phyloP scores from a whole-genome alignment of 2,888 invertebrate species.

The Lissonota sp. region DNA sequence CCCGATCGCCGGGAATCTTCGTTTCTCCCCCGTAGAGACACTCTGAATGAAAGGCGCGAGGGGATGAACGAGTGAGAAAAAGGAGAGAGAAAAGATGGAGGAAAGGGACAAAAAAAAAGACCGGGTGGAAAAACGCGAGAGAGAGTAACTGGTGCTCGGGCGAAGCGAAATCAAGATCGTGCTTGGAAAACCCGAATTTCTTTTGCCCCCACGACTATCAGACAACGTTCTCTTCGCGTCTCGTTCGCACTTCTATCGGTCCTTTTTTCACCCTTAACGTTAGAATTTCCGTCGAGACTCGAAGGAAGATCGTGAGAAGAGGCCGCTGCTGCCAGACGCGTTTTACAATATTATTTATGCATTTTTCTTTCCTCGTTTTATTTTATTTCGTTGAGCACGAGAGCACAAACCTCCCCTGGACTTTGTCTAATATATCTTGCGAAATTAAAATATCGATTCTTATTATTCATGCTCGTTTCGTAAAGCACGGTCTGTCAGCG shows the following conservation, averaged over 20 bases:
- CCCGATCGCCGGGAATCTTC: constrained; percentile 49
- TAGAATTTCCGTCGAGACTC: not conserved
- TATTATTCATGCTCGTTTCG: not conserved
- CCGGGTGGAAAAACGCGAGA: constrained; percentile 45
- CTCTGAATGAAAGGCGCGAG: constrained; percentile 42
- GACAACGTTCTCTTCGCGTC: constrained; percentile 31
- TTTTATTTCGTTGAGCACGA: not conserved
- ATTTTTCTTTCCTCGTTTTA: constrained; percentile 1
- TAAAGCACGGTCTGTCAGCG: not conserved
- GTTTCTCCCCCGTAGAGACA: constrained; percentile 20
- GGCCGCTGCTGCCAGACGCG: constrained; percentile 16
- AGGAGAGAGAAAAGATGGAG: constrained; percentile 16
- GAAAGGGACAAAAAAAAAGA: constrained; percentile 5
- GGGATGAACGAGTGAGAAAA: not conserved
- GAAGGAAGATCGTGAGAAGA: constrained; percentile 28
- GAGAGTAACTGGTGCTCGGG: constrained; percentile 53
- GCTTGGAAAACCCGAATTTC: constrained; percentile 65
- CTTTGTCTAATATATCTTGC: no score
- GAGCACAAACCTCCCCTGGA: no score
- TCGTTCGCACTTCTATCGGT: constrained; percentile 15
- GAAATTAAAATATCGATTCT: no score
- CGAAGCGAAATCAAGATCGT: constrained; percentile 66
- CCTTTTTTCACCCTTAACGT: constrained; percentile 10
- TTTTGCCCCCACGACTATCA: constrained; percentile 52
- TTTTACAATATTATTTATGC: constrained; percentile 48